Percentiles rank a stretch among this genome's conserved stretches.
Evolutionary conservation across 2,888 invertebrate species (phyloP).

Genomic region (Zelleria hepariella): DNA sequence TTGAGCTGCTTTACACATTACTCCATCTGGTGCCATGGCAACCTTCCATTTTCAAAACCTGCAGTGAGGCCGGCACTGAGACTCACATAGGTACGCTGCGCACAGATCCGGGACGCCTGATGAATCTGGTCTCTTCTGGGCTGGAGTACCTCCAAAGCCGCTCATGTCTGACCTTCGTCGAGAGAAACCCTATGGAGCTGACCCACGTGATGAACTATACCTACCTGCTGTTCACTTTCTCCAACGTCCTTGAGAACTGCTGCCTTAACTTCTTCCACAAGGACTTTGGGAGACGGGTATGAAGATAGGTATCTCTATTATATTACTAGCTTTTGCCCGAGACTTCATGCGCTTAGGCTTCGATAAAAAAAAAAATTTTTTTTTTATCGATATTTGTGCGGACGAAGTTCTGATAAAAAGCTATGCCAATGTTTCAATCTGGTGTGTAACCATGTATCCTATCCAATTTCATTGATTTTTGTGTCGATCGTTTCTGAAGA

Average conservation of each 20-base stretch:
- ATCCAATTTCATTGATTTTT: too few relatives aligned
- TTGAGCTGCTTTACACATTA: too few relatives aligned
- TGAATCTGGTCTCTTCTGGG: slow-evolving; percentile 34
- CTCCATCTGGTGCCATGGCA: too few relatives aligned
- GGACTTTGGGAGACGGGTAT: slow-evolving; percentile 32
- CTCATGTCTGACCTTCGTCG: slow-evolving; percentile 42
- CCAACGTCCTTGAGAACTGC: slow-evolving; percentile 47
- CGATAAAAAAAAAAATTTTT: too few relatives aligned
- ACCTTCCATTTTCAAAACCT: background rate
- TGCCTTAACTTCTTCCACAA: slow-evolving; percentile 32
- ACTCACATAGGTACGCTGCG: background rate
- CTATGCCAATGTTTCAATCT: too few relatives aligned
- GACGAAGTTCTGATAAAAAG: too few relatives aligned
- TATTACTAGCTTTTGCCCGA: background rate
- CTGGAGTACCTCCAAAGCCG: slow-evolving; percentile 30
- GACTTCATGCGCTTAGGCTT: too few relatives aligned
- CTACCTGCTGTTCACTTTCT: slow-evolving; percentile 44
- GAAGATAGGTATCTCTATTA: background rate
- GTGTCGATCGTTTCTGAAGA: too few relatives aligned
- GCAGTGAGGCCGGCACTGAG: background rate
- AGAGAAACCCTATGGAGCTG: slow-evolving; percentile 26
- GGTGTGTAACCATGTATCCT: too few relatives aligned
- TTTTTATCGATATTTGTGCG: too few relatives aligned
- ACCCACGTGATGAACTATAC: slow-evolving; percentile 25
- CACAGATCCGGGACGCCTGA: slow-evolving; percentile 34